These are phyloP conservation scores for Tachysurus vachellii DNA, from an alignment of 2,113 vertebrate genomes.

Conservation along the genomic window DNA sequence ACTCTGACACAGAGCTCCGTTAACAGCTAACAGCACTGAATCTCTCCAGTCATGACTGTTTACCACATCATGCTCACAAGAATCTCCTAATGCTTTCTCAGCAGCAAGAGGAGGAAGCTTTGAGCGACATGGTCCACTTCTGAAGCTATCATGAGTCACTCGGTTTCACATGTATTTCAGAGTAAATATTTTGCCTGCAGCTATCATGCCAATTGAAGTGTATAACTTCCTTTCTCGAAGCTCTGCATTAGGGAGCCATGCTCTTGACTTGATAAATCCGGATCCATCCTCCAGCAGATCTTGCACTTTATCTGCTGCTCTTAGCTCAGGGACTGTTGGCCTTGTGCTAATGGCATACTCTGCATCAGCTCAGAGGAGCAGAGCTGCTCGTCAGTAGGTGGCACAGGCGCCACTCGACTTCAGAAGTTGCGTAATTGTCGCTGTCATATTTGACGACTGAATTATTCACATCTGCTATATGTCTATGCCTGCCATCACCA, in stretches of 20 bases:
- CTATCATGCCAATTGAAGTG: slow-evolving; percentile 24
- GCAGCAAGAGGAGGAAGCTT: not conserved
- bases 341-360: slow-evolving; percentile 42
- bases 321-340: slow-evolving; percentile 33
- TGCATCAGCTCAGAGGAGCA: slow-evolving; percentile 44
- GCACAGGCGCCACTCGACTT: slow-evolving; percentile 58
- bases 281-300: slow-evolving; percentile 32
- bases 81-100: slow-evolving; percentile 30
- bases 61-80: slow-evolving; percentile 7
- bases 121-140: slow-evolving; percentile 23
- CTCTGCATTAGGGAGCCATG: slow-evolving; percentile 37
- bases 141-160: slow-evolving; percentile 1
- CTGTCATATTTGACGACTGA: slow-evolving; percentile 70
- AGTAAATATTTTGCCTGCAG: slow-evolving; percentile 41
- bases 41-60: slow-evolving; percentile 9
- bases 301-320: slow-evolving; percentile 39
- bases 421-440: slow-evolving; percentile 64
- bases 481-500: slow-evolving; percentile 61
- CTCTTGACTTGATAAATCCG: slow-evolving; percentile 42
- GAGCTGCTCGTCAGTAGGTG: slow-evolving; percentile 65
- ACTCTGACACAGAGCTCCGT: slow-evolving; percentile 32
- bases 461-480: slow-evolving; percentile 75
- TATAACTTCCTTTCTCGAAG: slow-evolving; percentile 30
- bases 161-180: slow-evolving; percentile 34
- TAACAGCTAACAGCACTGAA: slow-evolving; percentile 21